Base-by-base conservation (phyloP, 92 coral and sea anemone species). In the Porites lobata region DNA sequence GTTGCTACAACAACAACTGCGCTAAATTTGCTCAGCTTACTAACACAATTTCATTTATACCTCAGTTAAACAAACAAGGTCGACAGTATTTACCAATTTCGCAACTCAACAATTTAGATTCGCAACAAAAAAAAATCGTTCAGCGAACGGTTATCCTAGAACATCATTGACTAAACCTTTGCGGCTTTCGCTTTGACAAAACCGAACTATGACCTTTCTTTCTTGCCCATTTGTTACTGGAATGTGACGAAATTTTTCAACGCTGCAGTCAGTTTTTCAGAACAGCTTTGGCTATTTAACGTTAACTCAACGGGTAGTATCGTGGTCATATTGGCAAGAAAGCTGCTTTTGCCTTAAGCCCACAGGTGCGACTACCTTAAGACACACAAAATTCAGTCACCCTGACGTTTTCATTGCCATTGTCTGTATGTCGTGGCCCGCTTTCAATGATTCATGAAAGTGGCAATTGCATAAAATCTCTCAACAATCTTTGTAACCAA, bases 1-100 rank as follows among this genome's bases (percentile, higher is more conserved):
- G 74, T 72, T 22, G 57, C 72, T 59, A 62, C 87, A 84, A 84
- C 87, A 84, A 84, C 87, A 84, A 84, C 87, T 84, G 61, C 67
- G 50, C 15, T 72, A 51, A 83, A 73, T 84, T 73, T 65, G 47
- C 32, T 50, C 50, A 22, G 50, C 61, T 74, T 22, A 21, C 62
- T 15, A 43, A 32, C 78, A 8, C 26, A 32, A 26, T 32, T 82
- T 58, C 11, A n/a, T 18, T 19, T 79, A 63, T 19, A 63, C 15
- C 6, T 38, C 64, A 38, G 76, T 58, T 32, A 57, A 57, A 82
- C 69, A 70, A 82, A 82, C 78, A 82, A 8, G 62, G 54, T 13
- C 50, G 8, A 1, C 7, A 9, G 19, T 54, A 29, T 71, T 38
- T 24, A 12, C 69, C 14, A 6, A 43, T 2, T 38, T 70, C 54